phyloP scores from a whole-genome alignment of 1,140 invertebrate species.

The Drosophila navojoa region DNA sequence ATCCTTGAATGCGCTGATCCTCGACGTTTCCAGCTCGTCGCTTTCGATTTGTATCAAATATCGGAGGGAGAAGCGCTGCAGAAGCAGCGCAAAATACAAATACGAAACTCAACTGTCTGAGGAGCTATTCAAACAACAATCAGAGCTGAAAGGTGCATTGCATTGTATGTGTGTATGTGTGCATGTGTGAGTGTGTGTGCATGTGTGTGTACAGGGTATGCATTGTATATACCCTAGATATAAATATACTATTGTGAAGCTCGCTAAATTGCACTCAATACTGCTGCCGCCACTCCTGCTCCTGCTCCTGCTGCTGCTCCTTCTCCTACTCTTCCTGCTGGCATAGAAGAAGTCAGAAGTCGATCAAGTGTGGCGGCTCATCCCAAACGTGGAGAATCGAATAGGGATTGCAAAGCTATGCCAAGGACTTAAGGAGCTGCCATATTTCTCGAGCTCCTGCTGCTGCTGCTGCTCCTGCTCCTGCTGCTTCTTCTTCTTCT shows the following conservation, averaged over 20 bases:
- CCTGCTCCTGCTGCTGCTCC: no score
- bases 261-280: constrained; percentile 67
- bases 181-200: background rate
- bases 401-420: background rate
- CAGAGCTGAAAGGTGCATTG: constrained; percentile 1
- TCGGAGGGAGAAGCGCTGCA: background rate
- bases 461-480: no score
- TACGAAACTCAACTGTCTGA: background rate
- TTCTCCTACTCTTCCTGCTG: background rate
- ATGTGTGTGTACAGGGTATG: constrained; percentile 1
- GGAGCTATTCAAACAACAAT: constrained; percentile 12
- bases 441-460: background rate
- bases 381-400: constrained; percentile 1
- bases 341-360: constrained; percentile 62
- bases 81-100: background rate
- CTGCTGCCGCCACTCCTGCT: background rate
- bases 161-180: background rate
- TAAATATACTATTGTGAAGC: constrained; percentile 9
- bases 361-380: constrained; percentile 66
- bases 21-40: constrained; percentile 79
- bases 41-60: constrained; percentile 79
- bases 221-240: constrained; percentile 2
- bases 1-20: constrained; percentile 7
- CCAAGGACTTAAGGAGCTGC: constrained; percentile 26
- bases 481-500: constrained; percentile 6